Base-by-base conservation (phyloP, 2,113 vertebrate species). In the Catharus bicknelli region DNA sequence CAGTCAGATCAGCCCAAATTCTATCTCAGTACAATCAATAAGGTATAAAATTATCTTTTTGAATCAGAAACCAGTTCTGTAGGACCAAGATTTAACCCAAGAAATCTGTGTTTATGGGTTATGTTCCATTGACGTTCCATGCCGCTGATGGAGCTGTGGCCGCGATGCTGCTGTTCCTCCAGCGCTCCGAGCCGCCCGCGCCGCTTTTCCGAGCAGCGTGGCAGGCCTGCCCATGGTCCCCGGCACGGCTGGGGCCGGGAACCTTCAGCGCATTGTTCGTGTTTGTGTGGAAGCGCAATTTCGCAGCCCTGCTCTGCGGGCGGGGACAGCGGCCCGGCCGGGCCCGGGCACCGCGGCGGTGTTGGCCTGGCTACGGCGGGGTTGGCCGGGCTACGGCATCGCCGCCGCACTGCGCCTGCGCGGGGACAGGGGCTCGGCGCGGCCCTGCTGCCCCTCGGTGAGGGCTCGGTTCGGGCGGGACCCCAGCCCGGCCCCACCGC, bases 281-380 rank as follows among this genome's bases (percentile, higher is more conserved):
- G 34, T 17, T 11, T 2, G 19, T 3, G 67, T 0, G 59, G 36
- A 22, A 36, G 59, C 6, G 43, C 54, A 17, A 4, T 14, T 19
- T 3, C 9, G 4, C 42, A 1, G 0, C 9, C 2, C 47, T 0
- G 74, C 55, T 11, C 38, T 2, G 32, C 67, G 20, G 0, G 9
- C 16, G 11, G 1, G 53, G 14, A 2, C 13, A 9, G 8, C 30
- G 0, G 57, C 48, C 4, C 13, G 57, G 32, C 26, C 36, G 54
- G 54, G 55, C n/a, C 16, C 7, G 3, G 15, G 3, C 2, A 13
- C 47, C 27, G 34, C 34, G 34, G 34, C 34, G 9, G 38, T 38
- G 38, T 38, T 38, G 38, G 38, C 38, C 38, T 38, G 38, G 38
- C 38, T 38, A 38, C 38, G 38, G 38, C 38, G 10, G 38, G 38